Percentiles rank a stretch among this genome's conserved stretches.
Evolutionary conservation across 2,888 invertebrate genomes (phyloP).

Genomic region (Baccha elongata): DNA sequence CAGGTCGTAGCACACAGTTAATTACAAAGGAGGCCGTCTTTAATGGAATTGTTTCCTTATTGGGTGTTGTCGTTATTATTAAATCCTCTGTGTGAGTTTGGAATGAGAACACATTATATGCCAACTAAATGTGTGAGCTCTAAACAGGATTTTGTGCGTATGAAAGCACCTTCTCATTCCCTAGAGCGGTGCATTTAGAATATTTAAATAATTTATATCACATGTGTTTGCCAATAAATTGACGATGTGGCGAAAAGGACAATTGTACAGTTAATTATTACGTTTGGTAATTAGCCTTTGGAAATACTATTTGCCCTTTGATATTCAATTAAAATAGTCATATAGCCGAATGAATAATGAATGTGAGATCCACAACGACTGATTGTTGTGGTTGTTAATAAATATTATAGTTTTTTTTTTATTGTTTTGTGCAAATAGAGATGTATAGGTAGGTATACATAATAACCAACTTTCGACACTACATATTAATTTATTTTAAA

Average conservation of each 20-base stretch:
- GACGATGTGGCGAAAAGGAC: conserved; percentile 26
- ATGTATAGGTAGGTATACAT: no score
- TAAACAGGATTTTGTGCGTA: conserved; percentile 48
- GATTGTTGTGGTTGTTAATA: conserved; percentile 28
- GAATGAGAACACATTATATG: conserved; percentile 16
- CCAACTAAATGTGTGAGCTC: conserved; percentile 34
- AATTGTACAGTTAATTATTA: conserved; percentile 55
- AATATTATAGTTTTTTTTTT: background rate
- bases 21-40: conserved; percentile 47
- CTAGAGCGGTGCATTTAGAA: conserved; percentile 5
- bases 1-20: conserved; percentile 8
- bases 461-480: no score
- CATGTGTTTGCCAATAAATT: conserved; percentile 49
- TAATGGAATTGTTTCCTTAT: conserved; percentile 55
- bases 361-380: background rate
- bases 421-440: no score
- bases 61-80: background rate
- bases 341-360: no score
- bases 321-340: conserved; percentile 66
- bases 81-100: conserved; percentile 11
- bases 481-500: no score
- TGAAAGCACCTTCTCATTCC: no score
- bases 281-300: conserved; percentile 48
- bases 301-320: conserved; percentile 31
- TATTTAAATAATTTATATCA: conserved; percentile 43